These are phyloP conservation scores for Coelinius sp. DNA, from an alignment of 2,888 invertebrate genomes.

Conservation along the genomic window DNA sequence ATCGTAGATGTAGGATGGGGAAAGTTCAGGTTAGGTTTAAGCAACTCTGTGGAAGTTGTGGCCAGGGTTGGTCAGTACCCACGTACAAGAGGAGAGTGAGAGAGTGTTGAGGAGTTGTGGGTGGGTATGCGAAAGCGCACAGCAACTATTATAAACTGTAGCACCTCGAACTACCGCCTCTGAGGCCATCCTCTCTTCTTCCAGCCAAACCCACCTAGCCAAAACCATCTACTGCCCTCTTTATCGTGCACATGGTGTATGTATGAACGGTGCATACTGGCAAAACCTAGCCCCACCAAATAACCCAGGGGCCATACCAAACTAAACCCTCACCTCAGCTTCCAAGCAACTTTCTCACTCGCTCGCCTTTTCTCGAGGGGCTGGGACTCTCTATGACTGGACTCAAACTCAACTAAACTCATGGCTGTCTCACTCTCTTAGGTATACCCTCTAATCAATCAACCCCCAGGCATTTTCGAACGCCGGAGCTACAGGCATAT, in stretches of 20 bases:
- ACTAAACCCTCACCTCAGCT: slow-evolving; percentile 59
- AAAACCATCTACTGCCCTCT: slow-evolving; percentile 49
- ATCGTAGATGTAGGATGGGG: slow-evolving; percentile 29
- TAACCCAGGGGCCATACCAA: slow-evolving; percentile 65
- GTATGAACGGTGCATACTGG: slow-evolving; percentile 34
- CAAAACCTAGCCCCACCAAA: slow-evolving; percentile 55
- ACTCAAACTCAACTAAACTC: slow-evolving; percentile 47
- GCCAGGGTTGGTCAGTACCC: slow-evolving; percentile 48
- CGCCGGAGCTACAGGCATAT: slow-evolving; percentile 39
- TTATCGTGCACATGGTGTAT: slow-evolving; percentile 34
- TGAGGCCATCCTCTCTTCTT: slow-evolving; percentile 41
- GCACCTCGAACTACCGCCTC: slow-evolving; percentile 70
- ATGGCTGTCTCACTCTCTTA: slow-evolving; percentile 48
- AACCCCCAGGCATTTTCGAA: slow-evolving; percentile 67
- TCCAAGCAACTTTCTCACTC: slow-evolving; percentile 59
- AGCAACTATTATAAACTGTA: slow-evolving; percentile 71
- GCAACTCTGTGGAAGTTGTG: slow-evolving; percentile 70
- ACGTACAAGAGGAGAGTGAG: slow-evolving; percentile 32
- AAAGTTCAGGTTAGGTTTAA: slow-evolving; percentile 67
- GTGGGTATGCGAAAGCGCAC: slow-evolving; percentile 55
- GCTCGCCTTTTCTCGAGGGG: slow-evolving; percentile 54
- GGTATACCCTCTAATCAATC: slow-evolving; percentile 69
- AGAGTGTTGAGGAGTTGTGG: slow-evolving; percentile 34
- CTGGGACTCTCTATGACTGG: slow-evolving; percentile 32
- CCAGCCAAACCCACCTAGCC: slow-evolving; percentile 54